Base-by-base conservation (phyloP, 1,140 invertebrate genomes). In the Hirudo medicinalis region DNA sequence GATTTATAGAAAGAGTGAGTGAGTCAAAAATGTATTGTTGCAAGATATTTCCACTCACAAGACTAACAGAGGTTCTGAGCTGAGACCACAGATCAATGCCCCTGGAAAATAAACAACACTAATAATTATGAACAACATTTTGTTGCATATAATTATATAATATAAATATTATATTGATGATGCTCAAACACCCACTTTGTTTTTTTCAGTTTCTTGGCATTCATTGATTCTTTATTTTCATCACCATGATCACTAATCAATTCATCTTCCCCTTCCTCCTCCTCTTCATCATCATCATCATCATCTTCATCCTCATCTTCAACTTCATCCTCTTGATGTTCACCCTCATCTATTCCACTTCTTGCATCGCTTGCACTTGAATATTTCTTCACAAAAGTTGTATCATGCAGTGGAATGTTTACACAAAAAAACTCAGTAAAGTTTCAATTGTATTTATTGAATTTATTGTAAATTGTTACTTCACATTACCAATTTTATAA, bases 141-240 rank as follows among this genome's bases (percentile, higher is more conserved):
- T 6, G 11, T 40, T 40, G 11, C 4, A 6, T 40, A 6, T 40
- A 40, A 6, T 6, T 11, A 40, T 40, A 40, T 6, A 6, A 40
- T 40, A 40, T 40, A 40, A 40, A 40, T 40, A 11, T 40, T 40
- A 40, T 40, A 40, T 11, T 40, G 4, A 40, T 40, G 40, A 40
- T 11, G 40, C 6, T 36, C 32, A 3, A 36, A 36, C 6, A 9
- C 57, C 17, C 29, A 25, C 29, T 25, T 63, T 63, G 29, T 6
- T 22, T 5, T 63, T 13, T 63, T 63, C 15, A 4, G 9, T 13
- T 63, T 63, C 19, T 63, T 11, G 1, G 17, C 57, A 11, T 25
- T 63, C 57, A 5, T 49, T 49, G 43, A 49, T 49, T 32, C 57
- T 63, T 63, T 63, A 63, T 11, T 63, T 63, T 63, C 57, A 63